phyloP scores from a whole-genome alignment of 2,113 vertebrate species.

The Actenoides hombroni region DNA sequence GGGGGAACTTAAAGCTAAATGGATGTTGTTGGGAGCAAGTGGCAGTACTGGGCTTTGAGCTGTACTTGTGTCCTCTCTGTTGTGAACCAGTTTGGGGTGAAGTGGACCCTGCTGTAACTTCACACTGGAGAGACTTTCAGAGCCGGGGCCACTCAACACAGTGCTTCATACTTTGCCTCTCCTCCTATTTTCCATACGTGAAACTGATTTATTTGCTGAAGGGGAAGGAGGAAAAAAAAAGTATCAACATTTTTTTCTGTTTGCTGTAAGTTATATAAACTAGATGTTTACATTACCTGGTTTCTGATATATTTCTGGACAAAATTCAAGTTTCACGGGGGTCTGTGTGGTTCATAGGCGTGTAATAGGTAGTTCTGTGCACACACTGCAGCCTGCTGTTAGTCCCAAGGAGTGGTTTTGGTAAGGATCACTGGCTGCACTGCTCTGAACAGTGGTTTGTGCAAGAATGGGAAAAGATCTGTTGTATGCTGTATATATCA shows the following conservation, averaged over 20 bases:
- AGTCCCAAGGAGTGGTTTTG: not conserved
- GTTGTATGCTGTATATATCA: accelerated
- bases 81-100: not conserved
- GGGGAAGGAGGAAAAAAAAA: too few species aligned
- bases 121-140: not conserved
- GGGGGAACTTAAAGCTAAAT: not conserved
- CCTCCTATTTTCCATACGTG: not conserved
- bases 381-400: not conserved
- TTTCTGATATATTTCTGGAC: not conserved
- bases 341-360: not conserved
- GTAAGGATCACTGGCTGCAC: not conserved
- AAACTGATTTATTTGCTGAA: not conserved
- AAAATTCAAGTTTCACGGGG: not conserved
- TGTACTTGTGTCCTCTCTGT: not conserved
- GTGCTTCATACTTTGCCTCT: accelerated
- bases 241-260: not conserved
- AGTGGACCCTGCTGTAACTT: not conserved
- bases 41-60: not conserved
- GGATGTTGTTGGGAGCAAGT: not conserved
- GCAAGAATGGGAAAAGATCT: not conserved
- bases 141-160: accelerated
- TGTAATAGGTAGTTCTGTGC: not conserved
- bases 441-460: not conserved
- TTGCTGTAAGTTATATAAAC: not conserved
- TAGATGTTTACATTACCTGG: not conserved